A percentile compares a stretch with the other conserved stretches of the same genome.
These are phyloP conservation scores for Aleadryas rufinucha DNA, from an alignment of 2,113 vertebrate species.

Conservation along the genomic window DNA sequence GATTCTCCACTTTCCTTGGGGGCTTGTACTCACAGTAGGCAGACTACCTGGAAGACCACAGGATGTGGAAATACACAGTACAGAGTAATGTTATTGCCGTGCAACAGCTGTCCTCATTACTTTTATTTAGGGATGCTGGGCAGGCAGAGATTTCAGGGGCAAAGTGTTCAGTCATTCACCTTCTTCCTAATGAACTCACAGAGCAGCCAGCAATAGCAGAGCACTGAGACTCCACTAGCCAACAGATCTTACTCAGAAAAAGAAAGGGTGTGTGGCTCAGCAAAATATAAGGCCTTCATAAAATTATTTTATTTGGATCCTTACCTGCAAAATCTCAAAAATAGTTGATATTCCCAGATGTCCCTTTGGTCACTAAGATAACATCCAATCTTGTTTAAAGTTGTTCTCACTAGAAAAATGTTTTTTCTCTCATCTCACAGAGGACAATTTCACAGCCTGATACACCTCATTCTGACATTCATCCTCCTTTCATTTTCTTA, in stretches of 20 bases:
- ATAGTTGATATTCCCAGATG: background rate
- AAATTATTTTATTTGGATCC: background rate
- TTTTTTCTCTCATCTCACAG: background rate
- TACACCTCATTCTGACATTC: background rate
- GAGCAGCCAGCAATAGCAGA: background rate
- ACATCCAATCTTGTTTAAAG: background rate
- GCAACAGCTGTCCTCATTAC: background rate
- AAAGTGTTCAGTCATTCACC: background rate
- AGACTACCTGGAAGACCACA: background rate
- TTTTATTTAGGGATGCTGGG: background rate
- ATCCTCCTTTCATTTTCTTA: background rate
- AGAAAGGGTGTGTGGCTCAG: background rate
- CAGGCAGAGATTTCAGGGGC: background rate
- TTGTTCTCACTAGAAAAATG: background rate
- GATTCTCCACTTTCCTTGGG: background rate
- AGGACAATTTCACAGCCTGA: background rate
- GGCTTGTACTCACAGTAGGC: background rate
- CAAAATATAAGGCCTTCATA: background rate
- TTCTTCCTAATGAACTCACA: background rate
- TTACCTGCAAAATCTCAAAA: constrained; percentile 10
- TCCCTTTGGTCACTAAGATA: background rate
- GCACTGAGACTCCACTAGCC: background rate
- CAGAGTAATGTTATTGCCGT: background rate
- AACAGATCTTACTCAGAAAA: background rate
- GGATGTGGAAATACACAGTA: background rate